Evolutionary conservation across 2,888 invertebrate species (phyloP).

Genomic region (Criorhina ranunculi): DNA sequence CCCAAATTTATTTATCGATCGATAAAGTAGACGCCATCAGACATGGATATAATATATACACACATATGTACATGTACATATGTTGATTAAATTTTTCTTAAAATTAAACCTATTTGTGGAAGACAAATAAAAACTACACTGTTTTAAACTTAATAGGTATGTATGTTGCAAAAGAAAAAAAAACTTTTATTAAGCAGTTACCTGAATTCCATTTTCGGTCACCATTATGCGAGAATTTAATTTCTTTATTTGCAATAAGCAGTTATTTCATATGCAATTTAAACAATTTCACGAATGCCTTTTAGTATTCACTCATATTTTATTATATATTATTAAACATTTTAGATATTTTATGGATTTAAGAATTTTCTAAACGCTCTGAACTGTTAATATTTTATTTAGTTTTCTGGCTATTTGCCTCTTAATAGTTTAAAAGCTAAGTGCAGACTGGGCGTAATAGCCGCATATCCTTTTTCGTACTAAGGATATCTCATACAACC

Average conservation of each 20-base stretch:
- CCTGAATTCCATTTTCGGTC: conserved; percentile 85
- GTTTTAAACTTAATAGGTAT: no score
- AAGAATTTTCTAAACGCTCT: conserved; percentile 10
- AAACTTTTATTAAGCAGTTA: conserved; percentile 77
- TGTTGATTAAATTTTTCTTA: background rate
- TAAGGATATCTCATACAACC: conserved; percentile 77
- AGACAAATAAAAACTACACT: background rate
- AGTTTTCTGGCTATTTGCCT: conserved; percentile 78
- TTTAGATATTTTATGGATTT: conserved; percentile 4
- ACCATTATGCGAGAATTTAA: conserved; percentile 81
- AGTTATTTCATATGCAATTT: background rate
- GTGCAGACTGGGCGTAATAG: conserved; percentile 82
- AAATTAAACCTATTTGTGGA: background rate
- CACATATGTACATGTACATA: background rate
- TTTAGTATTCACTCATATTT: conserved; percentile 2
- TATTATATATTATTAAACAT: background rate
- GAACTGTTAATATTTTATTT: conserved; percentile 7
- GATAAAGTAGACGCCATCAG: conserved; percentile 18
- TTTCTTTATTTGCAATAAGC: background rate
- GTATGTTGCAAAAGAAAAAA: no score
- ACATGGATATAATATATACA: no score
- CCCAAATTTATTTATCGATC: conserved; percentile 15
- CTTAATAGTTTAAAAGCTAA: conserved; percentile 83
- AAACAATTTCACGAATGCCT: background rate
- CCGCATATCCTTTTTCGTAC: conserved; percentile 80